Percentiles rank a stretch among this genome's conserved stretches.
These are phyloP conservation scores for Cephalopachus bancanus DNA, from an alignment of 2,797 vertebrate species.

Conservation along the genomic window DNA sequence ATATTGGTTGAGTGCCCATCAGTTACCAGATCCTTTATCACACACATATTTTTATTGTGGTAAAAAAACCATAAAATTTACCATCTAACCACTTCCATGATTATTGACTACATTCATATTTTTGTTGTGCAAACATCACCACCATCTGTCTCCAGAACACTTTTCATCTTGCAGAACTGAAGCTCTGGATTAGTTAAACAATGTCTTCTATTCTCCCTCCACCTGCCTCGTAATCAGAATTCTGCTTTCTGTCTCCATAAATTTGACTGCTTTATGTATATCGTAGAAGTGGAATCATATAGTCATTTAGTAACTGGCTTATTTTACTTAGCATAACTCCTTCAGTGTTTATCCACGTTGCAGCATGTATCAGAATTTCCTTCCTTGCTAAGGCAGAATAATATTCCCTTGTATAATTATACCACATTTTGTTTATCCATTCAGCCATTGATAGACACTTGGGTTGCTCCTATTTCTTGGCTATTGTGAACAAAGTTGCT, in stretches of 20 bases:
- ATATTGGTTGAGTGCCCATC: neutral
- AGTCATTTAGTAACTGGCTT: neutral
- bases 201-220: neutral
- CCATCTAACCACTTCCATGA: neutral
- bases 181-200: neutral
- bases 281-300: neutral
- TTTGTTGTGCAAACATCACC: neutral
- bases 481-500: neutral
- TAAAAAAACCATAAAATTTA: slow-evolving; percentile 2
- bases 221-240: neutral
- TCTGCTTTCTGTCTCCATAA: neutral
- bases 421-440: neutral
- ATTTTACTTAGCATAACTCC: neutral
- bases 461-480: neutral
- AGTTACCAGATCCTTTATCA: neutral
- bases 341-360: neutral
- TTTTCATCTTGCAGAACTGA: neutral
- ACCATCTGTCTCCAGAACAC: neutral
- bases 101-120: neutral
- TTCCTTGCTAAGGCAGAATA: neutral
- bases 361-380: neutral
- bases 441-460: neutral
- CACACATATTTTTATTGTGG: neutral
- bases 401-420: neutral
- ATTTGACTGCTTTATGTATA: neutral